Evolutionary conservation across 2,113 vertebrate genomes (phyloP).

Genomic region (Sorex fumeus): DNA sequence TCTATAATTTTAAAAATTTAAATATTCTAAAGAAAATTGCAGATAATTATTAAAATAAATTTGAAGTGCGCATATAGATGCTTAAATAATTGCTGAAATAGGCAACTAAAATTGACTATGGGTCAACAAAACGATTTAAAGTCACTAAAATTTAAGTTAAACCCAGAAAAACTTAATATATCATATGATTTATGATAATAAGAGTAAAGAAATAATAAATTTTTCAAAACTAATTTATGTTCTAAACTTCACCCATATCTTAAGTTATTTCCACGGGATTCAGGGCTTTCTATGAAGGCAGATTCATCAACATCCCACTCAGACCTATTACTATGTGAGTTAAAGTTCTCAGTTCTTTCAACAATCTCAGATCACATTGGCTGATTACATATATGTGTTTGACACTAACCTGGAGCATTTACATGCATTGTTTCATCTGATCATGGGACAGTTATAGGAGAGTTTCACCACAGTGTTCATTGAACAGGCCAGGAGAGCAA

Average conservation of each 20-base stretch:
- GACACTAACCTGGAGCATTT: background rate
- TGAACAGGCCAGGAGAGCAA: background rate
- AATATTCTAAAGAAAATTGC: background rate
- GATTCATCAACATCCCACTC: background rate
- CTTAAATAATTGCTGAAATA: slow-evolving; percentile 34
- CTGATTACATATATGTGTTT: background rate
- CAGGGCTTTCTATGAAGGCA: background rate
- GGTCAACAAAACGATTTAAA: slow-evolving; percentile 9
- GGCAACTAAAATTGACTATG: background rate
- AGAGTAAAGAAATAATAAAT: background rate
- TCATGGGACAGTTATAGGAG: background rate
- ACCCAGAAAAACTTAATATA: background rate
- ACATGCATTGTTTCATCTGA: background rate
- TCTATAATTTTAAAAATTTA: background rate
- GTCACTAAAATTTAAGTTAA: background rate
- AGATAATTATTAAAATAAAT: slow-evolving; percentile 49
- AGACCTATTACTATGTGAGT: background rate
- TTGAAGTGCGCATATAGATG: background rate
- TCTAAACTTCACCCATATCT: background rate
- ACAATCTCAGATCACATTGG: background rate
- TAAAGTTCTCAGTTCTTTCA: background rate
- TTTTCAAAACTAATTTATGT: slow-evolving; percentile 20
- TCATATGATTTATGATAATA: slow-evolving; percentile 27
- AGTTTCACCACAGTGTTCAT: background rate
- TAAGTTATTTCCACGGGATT: background rate